phyloP scores from a whole-genome alignment of 2,113 vertebrate genomes.

The Vulpes lagopus region DNA sequence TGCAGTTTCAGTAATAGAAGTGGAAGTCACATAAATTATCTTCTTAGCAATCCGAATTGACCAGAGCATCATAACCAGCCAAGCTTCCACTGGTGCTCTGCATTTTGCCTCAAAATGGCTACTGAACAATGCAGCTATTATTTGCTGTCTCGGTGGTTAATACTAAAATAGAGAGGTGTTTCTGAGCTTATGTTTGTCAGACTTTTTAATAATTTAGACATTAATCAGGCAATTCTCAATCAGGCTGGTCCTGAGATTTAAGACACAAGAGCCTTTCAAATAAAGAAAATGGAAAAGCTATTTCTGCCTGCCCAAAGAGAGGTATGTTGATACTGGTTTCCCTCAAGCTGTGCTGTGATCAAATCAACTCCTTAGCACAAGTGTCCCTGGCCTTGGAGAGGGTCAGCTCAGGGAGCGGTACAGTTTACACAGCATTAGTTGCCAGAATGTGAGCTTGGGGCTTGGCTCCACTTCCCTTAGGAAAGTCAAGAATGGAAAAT shows the following conservation, averaged over 20 bases:
- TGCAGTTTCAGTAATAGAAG: not conserved
- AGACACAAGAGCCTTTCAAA: conserved; percentile 54
- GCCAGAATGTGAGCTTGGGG: conserved; percentile 33
- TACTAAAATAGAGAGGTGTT: conserved; percentile 46
- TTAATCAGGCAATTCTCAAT: conserved; percentile 49
- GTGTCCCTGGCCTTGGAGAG: conserved; percentile 20
- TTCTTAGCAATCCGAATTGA: conserved; percentile 50
- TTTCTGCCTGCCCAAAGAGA: conserved; percentile 5
- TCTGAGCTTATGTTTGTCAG: conserved; percentile 16
- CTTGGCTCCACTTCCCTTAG: not conserved
- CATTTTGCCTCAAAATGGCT: not conserved
- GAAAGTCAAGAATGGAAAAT: conserved; percentile 31
- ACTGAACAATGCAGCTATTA: not conserved
- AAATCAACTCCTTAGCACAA: not conserved
- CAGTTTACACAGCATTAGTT: conserved; percentile 1
- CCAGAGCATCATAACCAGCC: conserved; percentile 45
- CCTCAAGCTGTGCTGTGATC: not conserved
- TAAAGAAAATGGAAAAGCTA: conserved; percentile 48
- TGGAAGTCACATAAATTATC: conserved; percentile 36
- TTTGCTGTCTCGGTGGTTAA: not conserved
- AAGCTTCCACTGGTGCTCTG: not conserved
- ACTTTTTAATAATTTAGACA: conserved; percentile 22
- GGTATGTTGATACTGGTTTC: conserved; percentile 11
- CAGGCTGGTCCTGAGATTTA: conserved; percentile 42
- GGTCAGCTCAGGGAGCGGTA: not conserved